phyloP scores from a whole-genome alignment of 2,888 invertebrate species.

The Dryomyza anilis region DNA sequence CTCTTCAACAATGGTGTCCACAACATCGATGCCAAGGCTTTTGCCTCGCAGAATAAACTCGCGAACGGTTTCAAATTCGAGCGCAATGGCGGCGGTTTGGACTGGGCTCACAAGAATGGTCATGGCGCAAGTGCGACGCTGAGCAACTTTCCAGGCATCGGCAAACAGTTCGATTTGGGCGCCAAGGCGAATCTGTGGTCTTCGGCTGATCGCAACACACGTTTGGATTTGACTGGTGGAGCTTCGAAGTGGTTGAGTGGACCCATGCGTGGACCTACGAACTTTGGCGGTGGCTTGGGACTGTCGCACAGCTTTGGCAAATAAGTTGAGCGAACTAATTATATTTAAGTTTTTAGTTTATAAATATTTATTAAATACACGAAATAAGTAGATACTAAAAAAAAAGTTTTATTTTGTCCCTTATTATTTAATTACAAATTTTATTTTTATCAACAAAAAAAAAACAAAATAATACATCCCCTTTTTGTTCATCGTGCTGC shows the following conservation, averaged over 20 bases:
- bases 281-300: slow-evolving; percentile 45
- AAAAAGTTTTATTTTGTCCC: too few species aligned
- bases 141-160: slow-evolving; percentile 49
- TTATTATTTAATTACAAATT: too few species aligned
- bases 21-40: slow-evolving; percentile 49
- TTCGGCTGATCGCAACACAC: slow-evolving; percentile 44
- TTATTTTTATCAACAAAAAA: too few species aligned
- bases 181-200: slow-evolving; percentile 46
- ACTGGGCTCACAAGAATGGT: slow-evolving; percentile 49
- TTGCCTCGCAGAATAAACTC: slow-evolving; percentile 49
- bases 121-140: slow-evolving; percentile 46
- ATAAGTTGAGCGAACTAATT: too few species aligned
- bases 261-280: slow-evolving; percentile 31
- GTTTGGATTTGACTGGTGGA: slow-evolving; percentile 41
- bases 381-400: too few species aligned
- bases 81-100: slow-evolving; percentile 50
- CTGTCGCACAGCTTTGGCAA: slow-evolving; percentile 42
- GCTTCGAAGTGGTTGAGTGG: slow-evolving; percentile 45
- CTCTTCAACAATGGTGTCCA: slow-evolving; percentile 47
- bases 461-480: too few species aligned
- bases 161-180: slow-evolving; percentile 43
- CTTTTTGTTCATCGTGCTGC: too few species aligned
- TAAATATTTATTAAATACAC: too few species aligned
- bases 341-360: too few species aligned
- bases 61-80: slow-evolving; percentile 53